Base-by-base conservation (phyloP, 2,888 invertebrate genomes). In the Entomobrya multifasciata region DNA sequence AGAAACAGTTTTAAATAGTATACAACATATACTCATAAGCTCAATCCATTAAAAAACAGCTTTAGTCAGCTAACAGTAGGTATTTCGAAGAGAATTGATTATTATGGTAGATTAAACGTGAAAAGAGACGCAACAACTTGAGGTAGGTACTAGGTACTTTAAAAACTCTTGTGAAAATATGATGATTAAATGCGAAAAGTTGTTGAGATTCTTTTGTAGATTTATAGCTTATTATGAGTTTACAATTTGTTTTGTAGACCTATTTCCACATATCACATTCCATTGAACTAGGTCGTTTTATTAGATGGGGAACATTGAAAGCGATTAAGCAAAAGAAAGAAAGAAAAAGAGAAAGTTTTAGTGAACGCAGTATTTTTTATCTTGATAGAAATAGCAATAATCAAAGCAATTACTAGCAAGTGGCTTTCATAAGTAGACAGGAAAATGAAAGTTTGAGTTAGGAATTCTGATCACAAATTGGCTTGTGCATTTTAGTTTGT, bases 401-500 rank as follows among this genome's bases (percentile, higher is more conserved):
- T 5, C 52, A 74, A 74, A 52, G n/a, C 52, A 17, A 52, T 52
- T 52, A 74, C 79, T 44, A 52, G 65, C n/a, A 65, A 55, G 74
- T 62, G 83, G 62, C 22, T 74, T 62, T 62, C 15, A 30, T n/a
- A 25, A 65, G 52, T 72, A 52, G 52, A 30, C 15, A 20, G 30
- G 27, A 22, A 62, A 79, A 36, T n/a, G 80, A 67, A 80, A 80
- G 67, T 80, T 62, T 44, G 20, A 52, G 30, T 80, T 80, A 47
- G 52, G 47, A 36, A 67, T 80, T 52, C 80, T 55, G 52, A 67
- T 80, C 47, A 25, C 49, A 80, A 80, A 80, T 78, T 78, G 78
- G 41, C n/a, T 62, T 27, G 36, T 36, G 67, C 36, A 67, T 55
- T 67, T 67, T 27, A n/a, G n/a, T n/a, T n/a, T n/a, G n/a, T n/a